These are phyloP conservation scores for Pherbina coryleti DNA, from an alignment of 2,888 invertebrate species.

Conservation along the genomic window DNA sequence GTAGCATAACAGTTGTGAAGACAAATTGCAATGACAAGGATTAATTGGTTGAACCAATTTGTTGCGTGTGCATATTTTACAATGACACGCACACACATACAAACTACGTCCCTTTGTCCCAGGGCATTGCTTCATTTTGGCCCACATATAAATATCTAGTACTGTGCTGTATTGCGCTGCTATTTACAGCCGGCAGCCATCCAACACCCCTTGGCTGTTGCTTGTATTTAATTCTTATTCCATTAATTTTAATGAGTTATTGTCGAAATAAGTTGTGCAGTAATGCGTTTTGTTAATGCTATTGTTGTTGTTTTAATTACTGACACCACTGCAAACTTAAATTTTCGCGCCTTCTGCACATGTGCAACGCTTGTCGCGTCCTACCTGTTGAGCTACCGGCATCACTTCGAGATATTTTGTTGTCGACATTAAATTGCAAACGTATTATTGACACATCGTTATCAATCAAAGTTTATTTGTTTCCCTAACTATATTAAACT, in stretches of 20 bases:
- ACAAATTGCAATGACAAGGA: background rate
- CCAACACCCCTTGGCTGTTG: background rate
- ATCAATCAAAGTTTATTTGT: slow-evolving; percentile 57
- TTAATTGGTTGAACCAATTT: background rate
- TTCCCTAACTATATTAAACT: slow-evolving; percentile 38
- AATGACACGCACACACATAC: too few relatives aligned
- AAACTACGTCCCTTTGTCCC: too few relatives aligned
- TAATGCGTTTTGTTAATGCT: slow-evolving; percentile 5
- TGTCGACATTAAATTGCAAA: slow-evolving; percentile 40
- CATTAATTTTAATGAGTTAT: background rate
- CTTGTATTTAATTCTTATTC: background rate
- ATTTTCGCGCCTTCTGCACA: slow-evolving; percentile 25
- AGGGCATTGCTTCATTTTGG: too few relatives aligned
- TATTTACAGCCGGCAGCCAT: background rate
- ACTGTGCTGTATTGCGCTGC: too few relatives aligned
- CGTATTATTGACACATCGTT: slow-evolving; percentile 66
- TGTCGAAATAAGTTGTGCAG: background rate
- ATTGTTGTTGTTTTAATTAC: slow-evolving; percentile 14
- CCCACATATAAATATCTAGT: too few relatives aligned
- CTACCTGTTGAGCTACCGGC: background rate
- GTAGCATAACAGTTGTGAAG: background rate
- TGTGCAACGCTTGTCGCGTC: background rate
- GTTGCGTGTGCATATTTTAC: too few relatives aligned
- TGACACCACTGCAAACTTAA: background rate
- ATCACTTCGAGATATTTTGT: background rate